Conservation (phyloP, 2,113 vertebrate species). For the Hiodon alosoides region DNA sequence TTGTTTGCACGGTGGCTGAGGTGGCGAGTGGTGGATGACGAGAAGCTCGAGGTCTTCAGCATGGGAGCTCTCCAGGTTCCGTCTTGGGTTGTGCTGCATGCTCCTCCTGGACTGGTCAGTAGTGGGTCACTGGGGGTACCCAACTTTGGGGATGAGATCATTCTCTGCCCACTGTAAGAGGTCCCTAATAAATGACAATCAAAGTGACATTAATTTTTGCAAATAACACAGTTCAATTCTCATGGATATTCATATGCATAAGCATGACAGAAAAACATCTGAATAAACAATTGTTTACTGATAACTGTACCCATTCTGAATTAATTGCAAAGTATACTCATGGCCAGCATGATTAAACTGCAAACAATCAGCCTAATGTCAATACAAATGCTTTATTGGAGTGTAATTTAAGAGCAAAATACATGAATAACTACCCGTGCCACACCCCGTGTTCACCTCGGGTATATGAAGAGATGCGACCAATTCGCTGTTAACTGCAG, state of each 20-base stretch:
- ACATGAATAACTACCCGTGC: not conserved
- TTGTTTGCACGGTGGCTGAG: conserved; percentile 96
- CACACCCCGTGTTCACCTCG: conserved; percentile 25
- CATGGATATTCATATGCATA: not conserved
- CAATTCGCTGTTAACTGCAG: conserved; percentile 47
- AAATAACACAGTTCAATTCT: not conserved
- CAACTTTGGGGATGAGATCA: conserved; percentile 73
- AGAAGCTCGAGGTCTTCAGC: conserved; percentile 67
- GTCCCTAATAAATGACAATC: conserved; percentile 12
- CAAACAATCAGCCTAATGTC: not conserved
- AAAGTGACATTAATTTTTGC: not conserved
- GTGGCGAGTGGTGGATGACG: conserved; percentile 71
- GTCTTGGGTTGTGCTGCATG: conserved; percentile 64
- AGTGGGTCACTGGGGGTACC: conserved; percentile 71
- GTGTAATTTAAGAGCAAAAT: not conserved
- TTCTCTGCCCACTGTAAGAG: conserved; percentile 42
- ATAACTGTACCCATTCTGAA: no score
- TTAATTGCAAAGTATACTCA: no score
- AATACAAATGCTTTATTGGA: not conserved
- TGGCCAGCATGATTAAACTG: not conserved
- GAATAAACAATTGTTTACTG: not conserved
- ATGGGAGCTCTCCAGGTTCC: conserved; percentile 68
- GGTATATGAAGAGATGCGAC: conserved; percentile 54
- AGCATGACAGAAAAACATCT: not conserved
- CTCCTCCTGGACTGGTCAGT: conserved; percentile 60